Evolutionary conservation across 2,888 invertebrate species (phyloP), one percentile per base, ranked within the genome.

Genomic region (Quadriops clusia): DNA sequence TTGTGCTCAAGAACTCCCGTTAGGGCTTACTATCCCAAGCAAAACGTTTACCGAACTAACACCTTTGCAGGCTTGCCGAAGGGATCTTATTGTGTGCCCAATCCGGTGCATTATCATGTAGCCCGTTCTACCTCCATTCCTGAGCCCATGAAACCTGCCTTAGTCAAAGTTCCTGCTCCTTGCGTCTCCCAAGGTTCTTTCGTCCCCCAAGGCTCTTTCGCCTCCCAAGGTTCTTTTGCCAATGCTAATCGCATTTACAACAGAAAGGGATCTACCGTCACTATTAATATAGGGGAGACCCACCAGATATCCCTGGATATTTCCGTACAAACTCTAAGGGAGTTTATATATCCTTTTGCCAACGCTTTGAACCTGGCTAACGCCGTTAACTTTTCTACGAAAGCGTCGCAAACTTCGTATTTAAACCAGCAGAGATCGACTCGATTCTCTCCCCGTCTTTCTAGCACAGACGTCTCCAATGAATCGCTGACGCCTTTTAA

Each of bases 41-140:
- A 30, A 22, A 32, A 28, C n/a, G 42, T 28, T 28, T 60, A 60
- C 45, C 53, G 61, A 42, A 58, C 60, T 16, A 43, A 51, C 34
- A 57, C 49, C 44, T 53, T 52, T 41, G 48, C 52, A 27, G 60
- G 60, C 20, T 48, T 58, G 22, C 61, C 60, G 5, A 54, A 53
- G 33, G 61, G 61, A 25, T 56, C 60, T 4, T 61, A 57, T 40
- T 27, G 40, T 25, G 37, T 50, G 8, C 61, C 61, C 26, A 60
- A 60, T 39, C 61, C 61, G 22, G 44, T 43, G 17, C 61, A 62
- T 39, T 62, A 51, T 46, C 61, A 61, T 40, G 46, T 60, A 36
- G 58, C 46, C 9, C 55, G 45, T 24, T 40, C 48, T 28, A 47
- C 41, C 17, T 41, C 52, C 28, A 43, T 50, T 10, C 43, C 52